These are phyloP conservation scores for Dinothrombium tinctorium DNA, from an alignment of 1,140 invertebrate species.

Conservation along the genomic window DNA sequence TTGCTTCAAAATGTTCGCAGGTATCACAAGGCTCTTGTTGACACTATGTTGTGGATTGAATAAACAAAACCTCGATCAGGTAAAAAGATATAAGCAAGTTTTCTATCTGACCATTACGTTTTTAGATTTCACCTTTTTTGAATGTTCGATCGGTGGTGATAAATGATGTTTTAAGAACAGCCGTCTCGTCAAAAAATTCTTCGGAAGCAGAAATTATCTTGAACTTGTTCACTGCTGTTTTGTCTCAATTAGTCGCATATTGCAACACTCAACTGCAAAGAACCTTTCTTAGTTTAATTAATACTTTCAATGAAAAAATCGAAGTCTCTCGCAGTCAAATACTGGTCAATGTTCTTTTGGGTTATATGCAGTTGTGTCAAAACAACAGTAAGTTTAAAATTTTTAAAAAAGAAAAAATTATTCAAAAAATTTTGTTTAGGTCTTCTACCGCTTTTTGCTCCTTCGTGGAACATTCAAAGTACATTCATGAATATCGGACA, in stretches of 20 bases:
- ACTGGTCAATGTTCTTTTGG: conserved; percentile 7
- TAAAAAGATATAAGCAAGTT: conserved; percentile 3
- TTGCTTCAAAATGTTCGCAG: conserved; percentile 10
- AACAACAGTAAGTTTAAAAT: conserved; percentile 6
- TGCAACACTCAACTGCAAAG: conserved; percentile 6
- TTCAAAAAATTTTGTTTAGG: background rate
- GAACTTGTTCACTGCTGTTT: conserved; percentile 3
- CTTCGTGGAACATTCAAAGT: conserved; percentile 5
- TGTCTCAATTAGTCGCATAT: conserved; percentile 1
- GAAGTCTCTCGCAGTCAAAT: conserved; percentile 1
- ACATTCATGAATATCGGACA: conserved; percentile 1
- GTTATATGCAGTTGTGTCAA: conserved; percentile 6
- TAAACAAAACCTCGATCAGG: conserved; percentile 4
- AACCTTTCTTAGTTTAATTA: conserved; percentile 5
- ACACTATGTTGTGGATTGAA: conserved; percentile 1
- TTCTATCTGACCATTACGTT: background rate
- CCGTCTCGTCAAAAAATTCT: conserved; percentile 1
- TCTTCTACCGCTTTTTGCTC: conserved; percentile 6
- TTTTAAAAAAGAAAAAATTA: background rate
- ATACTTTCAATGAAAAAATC: conserved; percentile 2
- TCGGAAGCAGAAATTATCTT: conserved; percentile 4
- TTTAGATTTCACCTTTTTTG: conserved; percentile 8
- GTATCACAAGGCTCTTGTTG: conserved; percentile 4
- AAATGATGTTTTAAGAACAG: conserved; percentile 7
- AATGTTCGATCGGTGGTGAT: conserved; percentile 1